Evolutionary conservation across 2,797 vertebrate genomes (phyloP), one percentile per base, ranked within the genome.

Genomic region (Phataginus tricuspis): DNA sequence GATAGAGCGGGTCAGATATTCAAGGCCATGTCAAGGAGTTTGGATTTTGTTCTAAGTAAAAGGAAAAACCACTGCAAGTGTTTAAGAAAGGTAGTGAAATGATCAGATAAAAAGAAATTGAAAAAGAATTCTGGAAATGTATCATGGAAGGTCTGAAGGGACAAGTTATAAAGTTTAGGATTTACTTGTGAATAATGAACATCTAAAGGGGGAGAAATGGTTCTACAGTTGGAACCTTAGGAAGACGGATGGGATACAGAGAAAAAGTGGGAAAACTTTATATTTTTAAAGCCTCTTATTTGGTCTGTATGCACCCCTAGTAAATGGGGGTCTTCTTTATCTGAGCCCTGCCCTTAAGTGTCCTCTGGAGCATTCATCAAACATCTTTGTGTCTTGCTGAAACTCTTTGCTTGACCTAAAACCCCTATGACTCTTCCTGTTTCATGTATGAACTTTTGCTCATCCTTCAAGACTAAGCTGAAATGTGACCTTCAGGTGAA

Each of bases 11-110:
- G 4, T n/a, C 2, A 4, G 39, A 14, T 10, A 27, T 83, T 53
- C 29, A 57, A 57, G 21, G 16, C 13, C 31, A 18, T 39, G 27
- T 16, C 23, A 31, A 89, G 23, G 13, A 25, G 13, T 61, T 37
- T 79, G 45, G 55, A 11, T 85, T 95, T 90, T 84, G 75, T 75
- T 94, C 29, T 16, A 82, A 57, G 7, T 71, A 18, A 82, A 95
- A 69, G 68, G 13, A 25, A 42, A 84, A 90, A 61, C 2, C 21
- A 10, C 27, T 57, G 18, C 4, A 39, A 49, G 7, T 14, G 72
- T 80, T 87, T 49, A 80, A 85, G 23, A 87, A 78, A 68, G 11
- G 5, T 21, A 39, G 0, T 72, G 5, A 79, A 78, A 78, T 69
- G 19, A 57, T 69, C 27, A 77, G 14, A 37, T 37, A 49, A 21